A percentile compares a stretch with the other conserved stretches of the same genome.
These are phyloP conservation scores for Rhinichthys klamathensis DNA, from an alignment of 2,113 vertebrate species.

Conservation along the genomic window DNA sequence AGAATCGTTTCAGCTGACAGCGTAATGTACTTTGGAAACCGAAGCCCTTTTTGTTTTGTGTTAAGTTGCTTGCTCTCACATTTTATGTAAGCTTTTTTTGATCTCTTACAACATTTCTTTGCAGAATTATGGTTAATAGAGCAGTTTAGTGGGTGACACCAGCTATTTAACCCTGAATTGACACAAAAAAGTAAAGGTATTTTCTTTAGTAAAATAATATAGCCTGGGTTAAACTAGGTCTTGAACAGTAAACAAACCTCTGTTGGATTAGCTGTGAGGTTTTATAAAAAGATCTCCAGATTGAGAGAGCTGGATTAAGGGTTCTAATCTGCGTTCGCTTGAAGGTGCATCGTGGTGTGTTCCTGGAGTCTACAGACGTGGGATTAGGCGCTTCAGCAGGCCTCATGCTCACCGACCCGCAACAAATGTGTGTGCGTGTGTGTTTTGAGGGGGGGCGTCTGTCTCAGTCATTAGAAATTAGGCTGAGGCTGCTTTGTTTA, in stretches of 20 bases:
- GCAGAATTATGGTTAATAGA: neutral
- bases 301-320: slow-evolving; percentile 58
- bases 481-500: slow-evolving; percentile 40
- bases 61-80: neutral
- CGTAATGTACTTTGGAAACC: neutral
- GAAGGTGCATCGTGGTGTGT: slow-evolving; percentile 37
- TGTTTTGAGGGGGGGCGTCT: slow-evolving; percentile 19
- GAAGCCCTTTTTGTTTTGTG: slow-evolving; percentile 32
- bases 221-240: slow-evolving; percentile 37
- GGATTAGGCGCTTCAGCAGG: slow-evolving; percentile 48
- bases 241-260: slow-evolving; percentile 34
- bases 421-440: slow-evolving; percentile 40
- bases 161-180: neutral
- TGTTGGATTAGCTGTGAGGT: slow-evolving; percentile 69
- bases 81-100: neutral
- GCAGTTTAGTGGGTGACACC: neutral
- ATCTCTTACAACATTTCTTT: neutral
- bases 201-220: slow-evolving; percentile 1
- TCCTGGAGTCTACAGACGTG: slow-evolving; percentile 40
- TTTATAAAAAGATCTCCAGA: slow-evolving; percentile 66
- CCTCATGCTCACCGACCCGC: slow-evolving; percentile 37
- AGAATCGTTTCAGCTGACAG: slow-evolving; percentile 28
- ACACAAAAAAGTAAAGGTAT: neutral
- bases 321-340: slow-evolving; percentile 63
- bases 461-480: slow-evolving; percentile 38